Base-by-base conservation (phyloP, 2,888 invertebrate genomes). In the Campoplex capitator region DNA sequence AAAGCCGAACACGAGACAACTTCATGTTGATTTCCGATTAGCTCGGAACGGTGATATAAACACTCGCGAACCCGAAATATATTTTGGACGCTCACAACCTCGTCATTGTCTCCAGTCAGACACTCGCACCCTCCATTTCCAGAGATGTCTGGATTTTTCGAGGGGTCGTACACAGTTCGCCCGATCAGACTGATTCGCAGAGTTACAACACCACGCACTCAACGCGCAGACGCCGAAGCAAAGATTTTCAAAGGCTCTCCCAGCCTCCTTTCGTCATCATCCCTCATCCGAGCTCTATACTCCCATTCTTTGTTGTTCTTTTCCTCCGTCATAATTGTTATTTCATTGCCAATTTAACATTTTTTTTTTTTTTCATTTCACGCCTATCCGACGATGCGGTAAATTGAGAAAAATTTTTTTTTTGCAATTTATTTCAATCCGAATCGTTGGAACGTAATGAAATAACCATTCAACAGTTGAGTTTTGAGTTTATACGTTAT, bases 171-270 rank as follows among this genome's bases (percentile, higher is more conserved):
- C 86, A 88, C 83, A 16, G 67, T 67, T 35, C 67, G 67, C 58
- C 58, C 54, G 71, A 48, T 70, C 23, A 13, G 16, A 48, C 38
- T 38, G 74, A 38, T 48, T 38, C 28, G n/a, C 23, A 8, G 28
- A 58, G 11, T 58, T 58, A 58, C 58, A 58, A 58, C 32, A n/a
- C 77, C 83, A 62, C 71, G 67, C 3, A 18, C 38, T 18, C 67
- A 75, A 80, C 79, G 91, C 94, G 94, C 94, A 93, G 92, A 92
- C 93, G 92, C 90, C 88, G 89, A 91, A 90, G 84, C 92, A 92
- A 92, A 93, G 93, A 93, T 93, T 93, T 92, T 92, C 92, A 90
- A 92, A 92, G 90, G 89, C 90, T 88, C 88, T 83, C 86, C 54
- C 73, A 77, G 73, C 83, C 35, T 80, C 73, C 76, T 79, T 82